Percentiles rank a stretch among this genome's conserved stretches.
Conservation (phyloP, 2,888 invertebrate species). For the Gonocerus acuteangulatus region DNA sequence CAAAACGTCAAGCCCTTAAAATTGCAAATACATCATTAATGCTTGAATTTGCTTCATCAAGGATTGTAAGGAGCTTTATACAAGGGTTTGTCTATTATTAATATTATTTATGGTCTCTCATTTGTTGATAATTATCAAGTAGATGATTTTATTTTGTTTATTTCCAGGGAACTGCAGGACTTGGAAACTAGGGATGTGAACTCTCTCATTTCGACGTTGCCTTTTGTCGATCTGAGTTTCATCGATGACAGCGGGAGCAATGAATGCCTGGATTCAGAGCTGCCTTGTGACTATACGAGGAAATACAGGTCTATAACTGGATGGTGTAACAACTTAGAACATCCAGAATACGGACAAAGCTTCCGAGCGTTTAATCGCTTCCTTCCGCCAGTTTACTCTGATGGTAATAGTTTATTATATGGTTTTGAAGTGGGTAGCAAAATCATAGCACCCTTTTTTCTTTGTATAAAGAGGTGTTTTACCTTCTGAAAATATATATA, state of each 20-base stretch:
- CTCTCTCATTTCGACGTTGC: constrained; percentile 44
- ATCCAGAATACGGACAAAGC: constrained; percentile 45
- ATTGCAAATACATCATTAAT: constrained; percentile 47
- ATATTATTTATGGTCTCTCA: neutral
- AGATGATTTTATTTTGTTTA: neutral
- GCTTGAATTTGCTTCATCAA: constrained; percentile 46
- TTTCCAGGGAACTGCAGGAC: constrained; percentile 41
- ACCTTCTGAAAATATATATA: too few species aligned
- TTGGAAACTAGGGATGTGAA: constrained; percentile 42
- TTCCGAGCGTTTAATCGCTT: constrained; percentile 44
- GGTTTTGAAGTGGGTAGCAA: too few species aligned
- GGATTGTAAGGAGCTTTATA: constrained; percentile 45
- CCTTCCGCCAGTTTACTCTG: constrained; percentile 44
- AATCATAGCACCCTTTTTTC: too few species aligned
- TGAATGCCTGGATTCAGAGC: constrained; percentile 44
- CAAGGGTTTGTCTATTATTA: constrained; percentile 40
- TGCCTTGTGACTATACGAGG: constrained; percentile 48
- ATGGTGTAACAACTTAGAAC: constrained; percentile 48
- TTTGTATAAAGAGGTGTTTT: too few species aligned
- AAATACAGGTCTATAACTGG: constrained; percentile 45
- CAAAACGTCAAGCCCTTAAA: constrained; percentile 46
- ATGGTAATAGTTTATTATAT: constrained; percentile 41
- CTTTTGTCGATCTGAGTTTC: constrained; percentile 43
- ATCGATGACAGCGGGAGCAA: constrained; percentile 42
- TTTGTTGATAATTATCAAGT: neutral